Evolutionary conservation across 2,113 vertebrate species (phyloP).

Genomic region (Petrocephalus microphthalmus): DNA sequence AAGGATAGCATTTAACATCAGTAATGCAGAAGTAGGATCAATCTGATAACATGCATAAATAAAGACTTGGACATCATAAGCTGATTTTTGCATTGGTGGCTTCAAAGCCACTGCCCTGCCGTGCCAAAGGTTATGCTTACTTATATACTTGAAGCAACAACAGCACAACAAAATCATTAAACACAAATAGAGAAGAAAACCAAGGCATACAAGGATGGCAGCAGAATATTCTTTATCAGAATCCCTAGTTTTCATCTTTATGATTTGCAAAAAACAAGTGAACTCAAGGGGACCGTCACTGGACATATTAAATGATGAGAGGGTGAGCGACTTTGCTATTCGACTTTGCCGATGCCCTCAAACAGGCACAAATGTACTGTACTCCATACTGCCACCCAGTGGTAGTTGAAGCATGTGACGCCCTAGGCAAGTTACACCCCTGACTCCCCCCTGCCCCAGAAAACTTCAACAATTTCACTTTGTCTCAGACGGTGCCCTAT

Average conservation of each 20-base stretch:
- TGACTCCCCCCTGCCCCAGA: not conserved
- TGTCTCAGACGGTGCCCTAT: not conserved
- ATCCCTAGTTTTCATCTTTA: not conserved
- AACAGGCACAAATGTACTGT: not conserved
- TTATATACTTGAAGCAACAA: not conserved
- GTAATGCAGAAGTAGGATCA: not conserved
- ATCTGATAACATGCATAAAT: not conserved
- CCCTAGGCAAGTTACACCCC: not conserved
- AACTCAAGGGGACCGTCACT: not conserved
- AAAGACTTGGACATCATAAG: not conserved
- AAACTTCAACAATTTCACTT: not conserved
- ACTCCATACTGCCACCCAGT: not conserved
- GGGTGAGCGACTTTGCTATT: conserved; percentile 1
- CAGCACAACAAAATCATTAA: not conserved
- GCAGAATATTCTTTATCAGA: not conserved
- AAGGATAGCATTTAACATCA: not conserved
- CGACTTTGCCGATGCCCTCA: not conserved
- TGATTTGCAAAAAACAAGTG: not conserved
- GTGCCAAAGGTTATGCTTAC: not conserved
- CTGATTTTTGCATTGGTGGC: not conserved
- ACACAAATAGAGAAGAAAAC: not conserved
- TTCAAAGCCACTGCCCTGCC: not conserved
- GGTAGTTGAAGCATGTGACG: not conserved
- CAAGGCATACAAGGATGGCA: not conserved
- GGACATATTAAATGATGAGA: not conserved